Evolutionary conservation across 2,888 invertebrate species (phyloP).

Genomic region (Drosophila mayaguana): DNA sequence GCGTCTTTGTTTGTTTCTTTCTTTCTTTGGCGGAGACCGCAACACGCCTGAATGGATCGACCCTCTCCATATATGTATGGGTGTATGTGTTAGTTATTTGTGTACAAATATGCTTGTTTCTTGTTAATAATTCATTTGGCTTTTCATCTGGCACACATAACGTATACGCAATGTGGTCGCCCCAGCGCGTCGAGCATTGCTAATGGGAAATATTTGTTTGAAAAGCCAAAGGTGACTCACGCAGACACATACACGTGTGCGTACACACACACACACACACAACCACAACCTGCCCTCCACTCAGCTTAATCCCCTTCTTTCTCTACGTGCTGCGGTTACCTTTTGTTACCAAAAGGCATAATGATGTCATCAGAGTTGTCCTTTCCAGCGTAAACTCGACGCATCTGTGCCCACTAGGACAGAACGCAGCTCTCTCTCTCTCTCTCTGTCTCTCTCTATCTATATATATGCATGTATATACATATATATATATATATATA

Average conservation of each 20-base stretch:
- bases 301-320: background rate
- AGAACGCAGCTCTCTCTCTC: background rate
- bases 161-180: conserved; percentile 75
- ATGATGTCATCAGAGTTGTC: conserved; percentile 73
- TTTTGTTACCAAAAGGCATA: conserved; percentile 78
- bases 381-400: conserved; percentile 51
- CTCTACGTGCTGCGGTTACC: conserved; percentile 67
- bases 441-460: background rate
- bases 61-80: conserved; percentile 29
- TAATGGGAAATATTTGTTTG: conserved; percentile 81
- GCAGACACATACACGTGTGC: conserved; percentile 24
- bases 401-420: conserved; percentile 44
- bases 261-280: conserved; percentile 6
- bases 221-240: conserved; percentile 80
- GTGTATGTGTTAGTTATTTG: conserved; percentile 57
- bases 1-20: conserved; percentile 25
- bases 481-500: no score
- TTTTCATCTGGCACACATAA: conserved; percentile 73
- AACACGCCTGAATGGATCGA: conserved; percentile 59
- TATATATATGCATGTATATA: background rate
- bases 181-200: conserved; percentile 56
- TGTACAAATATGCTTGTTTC: conserved; percentile 72
- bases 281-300: conserved; percentile 15
- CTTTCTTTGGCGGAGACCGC: conserved; percentile 48
- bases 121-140: conserved; percentile 80